A percentile compares a stretch with the other conserved stretches of the same genome.
These are phyloP conservation scores for Leucophora obtusa DNA, from an alignment of 2,888 invertebrate species.

Conservation along the genomic window DNA sequence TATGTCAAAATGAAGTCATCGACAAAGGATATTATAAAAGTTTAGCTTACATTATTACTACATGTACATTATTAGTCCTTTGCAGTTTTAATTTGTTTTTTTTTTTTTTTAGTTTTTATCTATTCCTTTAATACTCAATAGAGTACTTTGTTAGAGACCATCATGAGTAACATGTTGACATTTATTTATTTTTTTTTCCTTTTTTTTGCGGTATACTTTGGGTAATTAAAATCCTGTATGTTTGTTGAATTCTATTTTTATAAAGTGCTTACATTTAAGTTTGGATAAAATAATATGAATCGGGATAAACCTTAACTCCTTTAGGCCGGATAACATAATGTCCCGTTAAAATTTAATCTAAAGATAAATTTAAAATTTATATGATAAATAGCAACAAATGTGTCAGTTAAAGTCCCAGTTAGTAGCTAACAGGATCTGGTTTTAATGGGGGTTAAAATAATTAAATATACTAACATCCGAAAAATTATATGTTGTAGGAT, in stretches of 20 bases:
- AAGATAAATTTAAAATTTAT: too few relatives aligned
- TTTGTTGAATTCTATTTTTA: constrained; percentile 21
- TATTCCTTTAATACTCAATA: constrained; percentile 14
- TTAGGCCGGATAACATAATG: too few relatives aligned
- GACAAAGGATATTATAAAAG: constrained; percentile 57
- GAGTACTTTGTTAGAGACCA: constrained; percentile 14
- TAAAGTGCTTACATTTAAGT: not conserved
- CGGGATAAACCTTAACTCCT: too few relatives aligned
- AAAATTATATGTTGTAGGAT: too few relatives aligned
- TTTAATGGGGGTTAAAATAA: too few relatives aligned
- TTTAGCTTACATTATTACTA: constrained; percentile 18
- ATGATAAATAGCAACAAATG: too few relatives aligned
- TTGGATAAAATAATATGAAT: too few relatives aligned
- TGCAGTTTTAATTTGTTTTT: constrained; percentile 8
- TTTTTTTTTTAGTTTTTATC: not conserved
- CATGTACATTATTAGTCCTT: too few relatives aligned
- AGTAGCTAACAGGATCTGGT: too few relatives aligned
- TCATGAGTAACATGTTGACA: constrained; percentile 31
- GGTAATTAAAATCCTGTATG: constrained; percentile 48
- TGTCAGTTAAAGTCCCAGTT: too few relatives aligned
- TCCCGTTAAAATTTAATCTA: too few relatives aligned
- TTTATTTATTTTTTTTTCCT: constrained; percentile 21
- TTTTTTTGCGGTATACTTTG: constrained; percentile 29
- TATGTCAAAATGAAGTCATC: constrained; percentile 55
- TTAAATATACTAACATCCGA: too few relatives aligned